A percentile compares a stretch with the other conserved stretches of the same genome.
These are phyloP conservation scores for Rhabdomys dilectus DNA, from an alignment of 2,113 vertebrate genomes.

Conservation along the genomic window DNA sequence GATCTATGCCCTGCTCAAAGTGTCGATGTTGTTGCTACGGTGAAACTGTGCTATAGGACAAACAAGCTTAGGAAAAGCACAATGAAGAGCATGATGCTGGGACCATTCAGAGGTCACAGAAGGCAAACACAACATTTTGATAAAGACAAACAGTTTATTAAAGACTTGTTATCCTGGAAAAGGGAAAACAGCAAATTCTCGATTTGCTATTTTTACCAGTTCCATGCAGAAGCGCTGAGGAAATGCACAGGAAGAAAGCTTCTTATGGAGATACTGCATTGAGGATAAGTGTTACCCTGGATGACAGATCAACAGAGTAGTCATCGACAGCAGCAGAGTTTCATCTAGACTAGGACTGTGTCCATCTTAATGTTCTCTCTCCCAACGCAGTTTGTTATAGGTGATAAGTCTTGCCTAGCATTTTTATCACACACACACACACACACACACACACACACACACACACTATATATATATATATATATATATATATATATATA, in stretches of 20 bases:
- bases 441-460: no score
- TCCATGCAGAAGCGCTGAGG: neutral
- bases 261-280: neutral
- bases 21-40: neutral
- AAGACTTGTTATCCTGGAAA: constrained; percentile 23
- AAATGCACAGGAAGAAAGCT: neutral
- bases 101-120: neutral
- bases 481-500: neutral
- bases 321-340: neutral
- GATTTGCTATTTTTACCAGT: constrained; percentile 47
- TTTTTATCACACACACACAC: neutral
- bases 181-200: constrained; percentile 44
- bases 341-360: neutral
- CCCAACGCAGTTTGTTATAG: neutral
- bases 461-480: no score
- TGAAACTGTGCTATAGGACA: neutral
- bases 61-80: neutral
- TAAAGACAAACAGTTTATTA: constrained; percentile 60
- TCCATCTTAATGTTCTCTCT: neutral
- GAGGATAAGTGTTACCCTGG: neutral
- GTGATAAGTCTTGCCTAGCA: neutral
- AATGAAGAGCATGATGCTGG: neutral
- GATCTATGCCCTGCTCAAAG: neutral
- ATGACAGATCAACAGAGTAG: neutral
- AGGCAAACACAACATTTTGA: constrained; percentile 56